These are phyloP conservation scores for Ormia ochracea DNA, from an alignment of 2,888 invertebrate species.

Conservation along the genomic window DNA sequence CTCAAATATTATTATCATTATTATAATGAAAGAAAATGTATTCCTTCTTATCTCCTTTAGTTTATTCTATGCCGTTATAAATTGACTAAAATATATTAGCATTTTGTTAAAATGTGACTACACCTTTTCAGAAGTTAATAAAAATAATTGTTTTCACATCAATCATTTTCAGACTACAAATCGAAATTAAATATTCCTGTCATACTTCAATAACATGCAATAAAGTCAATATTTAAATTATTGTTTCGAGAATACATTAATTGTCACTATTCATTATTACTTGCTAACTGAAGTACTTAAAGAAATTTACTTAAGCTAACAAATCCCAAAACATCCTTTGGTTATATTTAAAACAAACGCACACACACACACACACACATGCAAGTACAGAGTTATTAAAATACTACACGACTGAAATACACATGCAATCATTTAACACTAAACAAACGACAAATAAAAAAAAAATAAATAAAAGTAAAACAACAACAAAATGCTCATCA, in stretches of 20 bases:
- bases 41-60: no score
- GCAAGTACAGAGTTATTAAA: not conserved
- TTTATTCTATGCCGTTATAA: no score
- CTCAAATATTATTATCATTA: no score
- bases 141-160: constrained; percentile 22
- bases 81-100: not conserved
- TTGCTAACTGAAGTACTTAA: constrained; percentile 24
- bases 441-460: no score
- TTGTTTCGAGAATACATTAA: not conserved
- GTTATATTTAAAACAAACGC: constrained; percentile 17
- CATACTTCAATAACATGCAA: constrained; percentile 28
- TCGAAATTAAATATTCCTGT: constrained; percentile 21
- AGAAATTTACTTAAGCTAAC: constrained; percentile 33
- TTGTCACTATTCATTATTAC: constrained; percentile 9
- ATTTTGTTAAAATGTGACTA: not conserved
- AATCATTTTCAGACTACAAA: constrained; percentile 24
- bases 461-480: not conserved
- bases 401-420: not conserved
- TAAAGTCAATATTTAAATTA: constrained; percentile 39
- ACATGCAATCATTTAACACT: constrained; percentile 3
- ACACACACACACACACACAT: not conserved
- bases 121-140: constrained; percentile 5
- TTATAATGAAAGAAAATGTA: no score
- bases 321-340: constrained; percentile 37
- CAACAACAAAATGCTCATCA: constrained; percentile 20